Evolutionary conservation across 2,113 vertebrate species (phyloP).

Genomic region (Callopanchax toddi): DNA sequence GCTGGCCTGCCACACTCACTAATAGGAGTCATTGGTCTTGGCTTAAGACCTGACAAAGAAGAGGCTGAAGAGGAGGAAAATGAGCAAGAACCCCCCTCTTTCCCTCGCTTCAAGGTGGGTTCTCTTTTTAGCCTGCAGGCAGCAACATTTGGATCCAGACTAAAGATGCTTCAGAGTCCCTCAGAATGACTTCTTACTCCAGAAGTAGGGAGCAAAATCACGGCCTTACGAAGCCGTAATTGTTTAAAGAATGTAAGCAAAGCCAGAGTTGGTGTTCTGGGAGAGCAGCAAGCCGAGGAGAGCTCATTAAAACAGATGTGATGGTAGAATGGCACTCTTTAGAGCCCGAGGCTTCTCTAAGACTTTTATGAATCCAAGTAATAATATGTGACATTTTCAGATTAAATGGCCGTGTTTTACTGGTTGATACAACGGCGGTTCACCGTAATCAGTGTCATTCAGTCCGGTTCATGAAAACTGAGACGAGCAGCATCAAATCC

Average conservation of each 20-base stretch:
- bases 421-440: constrained; percentile 29
- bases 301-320: constrained; percentile 68
- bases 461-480: constrained; percentile 16
- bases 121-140: constrained; percentile 52
- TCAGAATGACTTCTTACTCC: neutral
- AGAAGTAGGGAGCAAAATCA: constrained; percentile 33
- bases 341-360: constrained; percentile 42
- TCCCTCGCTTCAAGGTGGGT: constrained; percentile 35
- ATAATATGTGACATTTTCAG: constrained; percentile 60
- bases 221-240: neutral
- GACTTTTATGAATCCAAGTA: constrained; percentile 48
- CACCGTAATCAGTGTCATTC: constrained; percentile 35
- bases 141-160: constrained; percentile 85
- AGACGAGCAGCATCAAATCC: constrained; percentile 5
- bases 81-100: constrained; percentile 40
- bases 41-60: constrained; percentile 91
- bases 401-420: constrained; percentile 42
- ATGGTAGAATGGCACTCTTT: constrained; percentile 57
- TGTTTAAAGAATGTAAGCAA: constrained; percentile 42
- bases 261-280: constrained; percentile 27
- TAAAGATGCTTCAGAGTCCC: constrained; percentile 21
- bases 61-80: constrained; percentile 54
- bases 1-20: constrained; percentile 93
- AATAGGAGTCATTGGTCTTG: constrained; percentile 99
- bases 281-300: constrained; percentile 30